These are phyloP conservation scores for Progne subis DNA, from an alignment of 2,113 vertebrate genomes.

Conservation along the genomic window DNA sequence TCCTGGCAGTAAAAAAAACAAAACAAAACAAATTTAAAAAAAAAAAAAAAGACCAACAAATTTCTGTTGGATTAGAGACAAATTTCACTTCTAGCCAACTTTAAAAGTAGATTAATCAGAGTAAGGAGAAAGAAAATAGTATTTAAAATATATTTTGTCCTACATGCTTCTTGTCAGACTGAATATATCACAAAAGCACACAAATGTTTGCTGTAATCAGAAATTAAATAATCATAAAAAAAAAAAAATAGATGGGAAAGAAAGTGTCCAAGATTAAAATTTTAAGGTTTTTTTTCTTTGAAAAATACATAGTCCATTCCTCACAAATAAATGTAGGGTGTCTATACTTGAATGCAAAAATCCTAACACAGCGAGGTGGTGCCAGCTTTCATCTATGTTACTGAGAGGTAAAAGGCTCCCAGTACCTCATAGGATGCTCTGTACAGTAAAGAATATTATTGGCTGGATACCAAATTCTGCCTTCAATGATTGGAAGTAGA, in stretches of 20 bases:
- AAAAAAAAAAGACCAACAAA: no score
- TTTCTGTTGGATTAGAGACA: not conserved
- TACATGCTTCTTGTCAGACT: not conserved
- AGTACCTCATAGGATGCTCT: not conserved
- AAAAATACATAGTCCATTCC: not conserved
- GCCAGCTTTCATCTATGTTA: not conserved
- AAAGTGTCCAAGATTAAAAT: not conserved
- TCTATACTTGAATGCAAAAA: not conserved
- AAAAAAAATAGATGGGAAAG: not conserved
- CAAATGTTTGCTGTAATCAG: not conserved
- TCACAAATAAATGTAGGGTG: not conserved
- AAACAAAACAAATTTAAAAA: no score
- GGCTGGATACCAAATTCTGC: not conserved
- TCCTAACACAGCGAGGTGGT: not conserved
- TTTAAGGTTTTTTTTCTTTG: not conserved
- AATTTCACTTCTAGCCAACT: not conserved
- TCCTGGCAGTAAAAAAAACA: not conserved
- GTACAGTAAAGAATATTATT: not conserved
- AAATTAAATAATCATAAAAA: not conserved
- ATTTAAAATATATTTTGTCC: not conserved
- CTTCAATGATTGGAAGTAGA: not conserved
- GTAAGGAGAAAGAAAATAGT: not conserved
- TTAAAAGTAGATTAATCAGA: not conserved
- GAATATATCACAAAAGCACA: not conserved
- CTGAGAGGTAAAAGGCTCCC: not conserved